Evolutionary conservation across 2,797 vertebrate genomes (phyloP), one percentile per base, ranked within the genome.

Genomic region (Rousettus madagascariensis): DNA sequence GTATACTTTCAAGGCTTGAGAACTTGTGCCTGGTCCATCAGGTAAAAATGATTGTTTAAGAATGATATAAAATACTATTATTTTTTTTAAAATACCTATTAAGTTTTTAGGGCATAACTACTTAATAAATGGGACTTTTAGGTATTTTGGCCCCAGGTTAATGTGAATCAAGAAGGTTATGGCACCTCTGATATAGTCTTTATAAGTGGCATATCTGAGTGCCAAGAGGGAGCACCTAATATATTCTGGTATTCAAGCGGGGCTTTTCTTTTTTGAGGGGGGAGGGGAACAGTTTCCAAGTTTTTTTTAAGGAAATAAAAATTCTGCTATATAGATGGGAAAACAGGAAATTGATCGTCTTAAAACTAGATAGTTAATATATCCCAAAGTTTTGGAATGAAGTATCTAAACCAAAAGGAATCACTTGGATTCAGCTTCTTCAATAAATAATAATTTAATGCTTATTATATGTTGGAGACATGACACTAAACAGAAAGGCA

Each of bases 271-370:
- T 86, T 49, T 49, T 49, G 4, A 3, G 13, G 49, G 49, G 4
- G 49, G 49, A 43, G 43, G 9, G 9, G 49, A 10, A 49, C 5
- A 49, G 16, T 49, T 49, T 49, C 49, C 49, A 49, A 49, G 46
- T 53, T 90, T 80, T 38, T 77, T 65, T 80, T 53, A 57, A 95
- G 57, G 61, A 91, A 93, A 95, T 69, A 77, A 85, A 94, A 87
- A 46, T 72, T 80, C 51, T 41, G 13, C 8, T 51, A 33, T 53
- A 75, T 24, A 57, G 28, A 65, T 36, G 30, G 30, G 66, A 82
- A 96, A 95, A 65, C 26, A 86, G 41, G 55, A 88, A 88, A 77
- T 83, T 10, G 4, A 17, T 74, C 30, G 11, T 61, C 30, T 92
- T 33, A 82, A 72, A 80, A 85, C 15, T 57, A 80, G 6, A 49